A percentile compares a stretch with the other conserved stretches of the same genome.
phyloP scores from a whole-genome alignment of 2,113 vertebrate species.

The Cephalopterus ornatus region DNA sequence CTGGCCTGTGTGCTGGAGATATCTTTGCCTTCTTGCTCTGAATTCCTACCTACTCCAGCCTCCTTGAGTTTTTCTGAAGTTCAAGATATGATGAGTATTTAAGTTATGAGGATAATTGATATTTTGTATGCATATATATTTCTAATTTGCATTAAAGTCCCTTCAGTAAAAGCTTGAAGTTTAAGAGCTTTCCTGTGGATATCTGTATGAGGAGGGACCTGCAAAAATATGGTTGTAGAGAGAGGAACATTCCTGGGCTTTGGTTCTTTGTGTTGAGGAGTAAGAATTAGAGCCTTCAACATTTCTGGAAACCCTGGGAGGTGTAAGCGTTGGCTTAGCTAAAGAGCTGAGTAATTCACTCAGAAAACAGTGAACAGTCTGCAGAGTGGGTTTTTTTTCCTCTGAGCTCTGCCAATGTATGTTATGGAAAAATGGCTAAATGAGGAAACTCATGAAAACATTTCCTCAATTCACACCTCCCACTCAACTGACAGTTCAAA shows the following conservation, averaged over 20 bases:
- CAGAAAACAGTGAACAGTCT: conserved; percentile 46
- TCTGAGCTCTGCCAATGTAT: conserved; percentile 48
- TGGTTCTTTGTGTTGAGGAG: not conserved
- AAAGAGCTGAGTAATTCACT: conserved; percentile 62
- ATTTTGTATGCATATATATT: not conserved
- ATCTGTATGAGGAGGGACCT: not conserved
- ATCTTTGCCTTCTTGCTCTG: not conserved
- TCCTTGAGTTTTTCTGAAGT: not conserved
- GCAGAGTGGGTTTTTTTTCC: not conserved
- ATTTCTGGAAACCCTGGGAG: conserved; percentile 39
- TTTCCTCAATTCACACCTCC: conserved; percentile 65
- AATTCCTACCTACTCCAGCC: not conserved
- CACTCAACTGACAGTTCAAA: conserved; percentile 63
- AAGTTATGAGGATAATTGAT: not conserved
- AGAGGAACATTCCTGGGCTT: not conserved
- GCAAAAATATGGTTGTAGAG: not conserved
- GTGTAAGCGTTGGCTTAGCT: conserved; percentile 18
- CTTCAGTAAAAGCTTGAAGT: not conserved
- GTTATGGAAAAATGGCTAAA: conserved; percentile 62
- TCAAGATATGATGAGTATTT: not conserved
- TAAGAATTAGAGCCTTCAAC: conserved; percentile 47
- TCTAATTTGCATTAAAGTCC: not conserved
- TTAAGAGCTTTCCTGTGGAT: not conserved
- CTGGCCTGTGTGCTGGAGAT: not conserved
- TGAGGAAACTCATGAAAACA: conserved; percentile 61